Evolutionary conservation across 2,113 vertebrate species (phyloP).

Genomic region (Jaculus jaculus): DNA sequence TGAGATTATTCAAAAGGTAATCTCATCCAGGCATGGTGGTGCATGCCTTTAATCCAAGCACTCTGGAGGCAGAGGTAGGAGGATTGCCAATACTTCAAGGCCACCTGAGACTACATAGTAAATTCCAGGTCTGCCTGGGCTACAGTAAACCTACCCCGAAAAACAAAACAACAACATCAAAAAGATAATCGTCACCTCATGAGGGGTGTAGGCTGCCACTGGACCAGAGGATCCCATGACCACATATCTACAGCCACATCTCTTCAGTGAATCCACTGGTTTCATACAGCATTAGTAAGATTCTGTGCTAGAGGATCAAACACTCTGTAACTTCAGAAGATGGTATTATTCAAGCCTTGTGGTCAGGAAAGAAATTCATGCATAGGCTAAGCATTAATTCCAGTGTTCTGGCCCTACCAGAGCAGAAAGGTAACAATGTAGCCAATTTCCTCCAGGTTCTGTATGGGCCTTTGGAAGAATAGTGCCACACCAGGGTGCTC

Average conservation of each 20-base stretch:
- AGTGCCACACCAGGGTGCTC: not conserved
- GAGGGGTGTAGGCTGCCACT: not conserved
- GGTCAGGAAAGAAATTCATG: not conserved
- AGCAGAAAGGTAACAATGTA: not conserved
- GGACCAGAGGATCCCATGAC: not conserved
- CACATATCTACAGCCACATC: not conserved
- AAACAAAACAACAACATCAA: too few relatives aligned
- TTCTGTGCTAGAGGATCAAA: not conserved
- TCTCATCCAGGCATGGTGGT: not conserved
- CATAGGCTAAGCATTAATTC: not conserved
- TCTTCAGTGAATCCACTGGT: not conserved
- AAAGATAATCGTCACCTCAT: not conserved
- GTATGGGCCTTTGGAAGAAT: not conserved
- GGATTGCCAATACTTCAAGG: too few relatives aligned
- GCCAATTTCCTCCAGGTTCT: not conserved
- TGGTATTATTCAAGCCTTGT: not conserved
- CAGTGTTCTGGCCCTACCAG: not conserved
- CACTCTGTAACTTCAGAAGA: not conserved
- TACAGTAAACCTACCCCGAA: too few relatives aligned
- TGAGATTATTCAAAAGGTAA: not conserved
- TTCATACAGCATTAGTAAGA: not conserved
- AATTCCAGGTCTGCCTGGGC: too few relatives aligned
- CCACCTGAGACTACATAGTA: too few relatives aligned
- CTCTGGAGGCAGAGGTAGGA: too few relatives aligned
- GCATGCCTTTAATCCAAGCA: too few relatives aligned